A percentile compares a stretch with the other conserved stretches of the same genome.
phyloP scores from a whole-genome alignment of 2,888 invertebrate genomes.

The Petrolisthes cinctipes region DNA sequence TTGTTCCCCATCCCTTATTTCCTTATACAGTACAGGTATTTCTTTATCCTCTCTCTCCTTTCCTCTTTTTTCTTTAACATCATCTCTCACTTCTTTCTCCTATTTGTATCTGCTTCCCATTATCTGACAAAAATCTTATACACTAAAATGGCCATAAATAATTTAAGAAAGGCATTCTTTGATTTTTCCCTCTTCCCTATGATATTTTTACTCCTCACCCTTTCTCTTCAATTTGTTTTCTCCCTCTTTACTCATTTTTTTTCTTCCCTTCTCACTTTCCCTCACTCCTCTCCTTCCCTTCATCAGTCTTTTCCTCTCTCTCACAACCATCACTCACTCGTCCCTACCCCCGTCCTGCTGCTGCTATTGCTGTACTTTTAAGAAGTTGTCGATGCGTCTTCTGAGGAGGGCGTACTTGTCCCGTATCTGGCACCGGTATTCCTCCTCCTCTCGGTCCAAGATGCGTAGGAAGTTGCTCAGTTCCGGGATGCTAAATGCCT shows the following conservation, averaged over 20 bases:
- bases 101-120: not conserved
- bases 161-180: too few species aligned
- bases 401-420: constrained; percentile 63
- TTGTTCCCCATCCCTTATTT: too few species aligned
- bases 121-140: too few species aligned
- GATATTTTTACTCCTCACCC: too few species aligned
- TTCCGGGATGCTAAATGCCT: constrained; percentile 74
- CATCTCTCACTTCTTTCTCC: not conserved
- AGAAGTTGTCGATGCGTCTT: constrained; percentile 44
- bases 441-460: constrained; percentile 69
- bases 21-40: not conserved
- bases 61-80: not conserved
- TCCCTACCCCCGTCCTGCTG: not conserved
- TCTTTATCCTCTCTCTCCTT: not conserved
- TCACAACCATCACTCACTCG: not conserved
- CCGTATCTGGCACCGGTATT: constrained; percentile 62
- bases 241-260: not conserved
- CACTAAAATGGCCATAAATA: too few species aligned
- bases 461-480: constrained; percentile 74
- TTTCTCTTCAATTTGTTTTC: too few species aligned
- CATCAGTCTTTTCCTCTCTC: not conserved
- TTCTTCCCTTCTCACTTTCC: not conserved
- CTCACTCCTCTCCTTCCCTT: not conserved
- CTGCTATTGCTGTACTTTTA: not conserved
- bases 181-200: too few species aligned